Conservation (phyloP, 2,888 invertebrate species). For the Ethmia dodecea region DNA sequence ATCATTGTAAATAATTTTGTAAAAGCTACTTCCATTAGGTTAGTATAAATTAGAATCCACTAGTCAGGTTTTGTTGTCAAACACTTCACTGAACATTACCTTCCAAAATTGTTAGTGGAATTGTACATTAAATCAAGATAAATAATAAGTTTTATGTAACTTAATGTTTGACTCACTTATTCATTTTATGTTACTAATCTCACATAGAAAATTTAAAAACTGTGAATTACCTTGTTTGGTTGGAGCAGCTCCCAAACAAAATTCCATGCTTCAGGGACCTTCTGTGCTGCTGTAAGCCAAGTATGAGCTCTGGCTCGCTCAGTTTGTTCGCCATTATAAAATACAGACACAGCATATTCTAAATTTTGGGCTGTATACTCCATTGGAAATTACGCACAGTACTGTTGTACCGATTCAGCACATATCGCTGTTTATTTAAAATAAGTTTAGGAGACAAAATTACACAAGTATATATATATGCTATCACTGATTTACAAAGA, state of each 20-base stretch:
- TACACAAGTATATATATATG: not conserved
- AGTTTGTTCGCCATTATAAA: conserved; percentile 78
- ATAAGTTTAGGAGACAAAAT: too few species aligned
- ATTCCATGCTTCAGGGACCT: conserved; percentile 93
- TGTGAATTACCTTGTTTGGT: conserved; percentile 82
- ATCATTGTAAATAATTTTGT: too few species aligned
- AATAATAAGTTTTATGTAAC: too few species aligned
- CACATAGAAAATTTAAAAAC: too few species aligned
- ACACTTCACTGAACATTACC: too few species aligned
- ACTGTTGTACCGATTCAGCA: not conserved
- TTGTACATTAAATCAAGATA: too few species aligned
- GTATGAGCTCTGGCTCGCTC: conserved; percentile 88
- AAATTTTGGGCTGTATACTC: conserved; percentile 81
- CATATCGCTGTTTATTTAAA: conserved; percentile 2
- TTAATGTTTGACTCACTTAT: too few species aligned
- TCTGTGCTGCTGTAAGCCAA: conserved; percentile 91
- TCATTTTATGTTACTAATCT: too few species aligned
- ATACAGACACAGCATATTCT: conserved; percentile 82
- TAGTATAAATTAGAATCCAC: too few species aligned
- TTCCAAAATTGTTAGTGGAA: too few species aligned
- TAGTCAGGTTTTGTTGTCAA: too few species aligned
- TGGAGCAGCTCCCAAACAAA: conserved; percentile 94
- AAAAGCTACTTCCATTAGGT: too few species aligned
- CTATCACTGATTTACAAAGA: not conserved
- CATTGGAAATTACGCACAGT: conserved; percentile 46